Evolutionary conservation across 2,888 invertebrate genomes (phyloP).

Genomic region (Drosophila pseudotakahashii): DNA sequence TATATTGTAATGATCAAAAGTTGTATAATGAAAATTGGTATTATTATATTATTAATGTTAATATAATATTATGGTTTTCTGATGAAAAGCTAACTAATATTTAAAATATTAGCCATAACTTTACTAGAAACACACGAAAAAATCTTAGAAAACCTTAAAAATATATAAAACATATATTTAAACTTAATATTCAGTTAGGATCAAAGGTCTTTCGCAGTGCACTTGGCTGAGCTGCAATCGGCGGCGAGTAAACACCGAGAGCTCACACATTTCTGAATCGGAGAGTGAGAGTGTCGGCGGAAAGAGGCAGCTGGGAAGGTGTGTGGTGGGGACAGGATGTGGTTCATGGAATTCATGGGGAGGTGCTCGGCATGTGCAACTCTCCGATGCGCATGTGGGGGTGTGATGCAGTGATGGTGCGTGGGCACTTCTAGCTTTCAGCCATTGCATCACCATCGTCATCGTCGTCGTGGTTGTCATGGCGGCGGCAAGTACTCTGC

Average conservation of each 20-base stretch:
- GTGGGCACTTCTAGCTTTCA: conserved; percentile 45
- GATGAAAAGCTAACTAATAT: no score
- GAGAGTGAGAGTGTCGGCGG: conserved; percentile 35
- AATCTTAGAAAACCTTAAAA: no score
- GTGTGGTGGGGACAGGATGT: not conserved
- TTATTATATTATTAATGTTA: no score
- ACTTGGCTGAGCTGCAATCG: conserved; percentile 44
- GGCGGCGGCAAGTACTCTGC: conserved; percentile 48
- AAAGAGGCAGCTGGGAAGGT: conserved; percentile 23
- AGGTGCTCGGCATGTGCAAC: conserved; percentile 25
- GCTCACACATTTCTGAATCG: conserved; percentile 48
- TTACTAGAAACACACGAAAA: no score
- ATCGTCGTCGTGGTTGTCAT: conserved; percentile 32
- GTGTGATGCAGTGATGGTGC: conserved; percentile 5
- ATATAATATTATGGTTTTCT: no score
- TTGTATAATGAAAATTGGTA: no score
- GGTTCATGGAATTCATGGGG: not conserved
- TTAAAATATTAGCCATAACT: no score
- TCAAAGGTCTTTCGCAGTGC: conserved; percentile 2
- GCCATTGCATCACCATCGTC: conserved; percentile 50
- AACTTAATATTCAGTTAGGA: no score
- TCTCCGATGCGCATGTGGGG: conserved; percentile 29
- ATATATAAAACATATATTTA: no score
- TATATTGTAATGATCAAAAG: no score
- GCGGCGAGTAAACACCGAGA: conserved; percentile 62